Evolutionary conservation across 2,888 invertebrate genomes (phyloP), one percentile per base, ranked within the genome.

Genomic region (Heliconius ismenius): DNA sequence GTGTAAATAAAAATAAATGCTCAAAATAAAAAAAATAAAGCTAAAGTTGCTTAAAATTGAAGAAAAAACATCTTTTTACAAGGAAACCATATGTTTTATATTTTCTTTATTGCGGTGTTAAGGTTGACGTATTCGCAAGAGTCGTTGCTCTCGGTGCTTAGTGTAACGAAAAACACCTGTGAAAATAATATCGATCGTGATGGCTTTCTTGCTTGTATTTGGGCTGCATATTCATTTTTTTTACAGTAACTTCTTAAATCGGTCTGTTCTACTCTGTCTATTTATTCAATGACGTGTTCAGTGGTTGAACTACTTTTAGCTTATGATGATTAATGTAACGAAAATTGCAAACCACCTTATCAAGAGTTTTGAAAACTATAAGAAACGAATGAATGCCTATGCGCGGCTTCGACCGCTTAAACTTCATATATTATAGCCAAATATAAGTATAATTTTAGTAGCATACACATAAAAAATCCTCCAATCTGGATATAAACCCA

Each of bases 81-180:
- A 58, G 72, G 24, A 39, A 43, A 49, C 76, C 73, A 65, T 73
- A 73, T 67, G 73, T 60, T 65, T 67, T 76, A 72, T 76, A 76
- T 76, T 69, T 69, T 69, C 58, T 72, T 64, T 76, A n/a, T 2
- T 49, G 49, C 65, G 58, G 76, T 67, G 72, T 72, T 64, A 65
- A 73, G 80, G 80, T 80, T 80, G 80, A 76, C 76, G 80, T 78
- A 76, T 80, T 79, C 63, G 76, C 78, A 74, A 69, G 60, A 78
- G 80, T 80, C 80, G 74, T 78, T 80, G 80, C 76, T 76, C 79
- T 74, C 58, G 4, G 54, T 73, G 78, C 65, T 78, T 74, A 58
- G 36, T 69, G 75, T 76, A 78, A 79, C 76, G 76, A 73, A 76
- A 78, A 79, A 79, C 77, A 80, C 79, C 80, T 80, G 80, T 79